These are phyloP conservation scores for Sternarchorhynchus goeldii DNA, from an alignment of 2,797 vertebrate species.

Conservation along the genomic window DNA sequence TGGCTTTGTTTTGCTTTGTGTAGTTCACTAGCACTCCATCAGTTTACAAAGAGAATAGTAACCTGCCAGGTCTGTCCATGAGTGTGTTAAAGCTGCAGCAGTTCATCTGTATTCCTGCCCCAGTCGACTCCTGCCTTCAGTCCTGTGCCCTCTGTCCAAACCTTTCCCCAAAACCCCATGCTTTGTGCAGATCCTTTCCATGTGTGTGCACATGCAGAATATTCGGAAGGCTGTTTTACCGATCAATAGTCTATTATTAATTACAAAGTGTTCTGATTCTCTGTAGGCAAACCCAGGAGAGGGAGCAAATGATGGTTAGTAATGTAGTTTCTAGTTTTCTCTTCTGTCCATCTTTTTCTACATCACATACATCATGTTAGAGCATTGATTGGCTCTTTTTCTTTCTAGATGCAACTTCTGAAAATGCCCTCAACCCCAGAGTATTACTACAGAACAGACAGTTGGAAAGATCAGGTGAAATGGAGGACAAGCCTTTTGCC, in stretches of 20 bases:
- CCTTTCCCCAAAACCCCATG: no score
- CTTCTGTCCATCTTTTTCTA: neutral
- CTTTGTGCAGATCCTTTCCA: no score
- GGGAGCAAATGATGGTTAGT: conserved; percentile 1
- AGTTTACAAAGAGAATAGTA: conserved; percentile 7
- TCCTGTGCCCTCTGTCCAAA: no score
- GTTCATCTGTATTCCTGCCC: neutral
- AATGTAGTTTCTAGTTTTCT: neutral
- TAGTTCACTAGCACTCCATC: conserved; percentile 13
- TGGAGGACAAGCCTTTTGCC: neutral
- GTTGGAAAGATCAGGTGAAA: conserved; percentile 42
- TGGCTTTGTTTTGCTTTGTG: neutral
- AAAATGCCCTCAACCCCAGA: neutral
- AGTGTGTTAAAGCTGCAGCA: neutral
- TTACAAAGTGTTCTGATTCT: neutral
- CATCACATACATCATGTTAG: neutral
- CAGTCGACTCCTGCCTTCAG: no score
- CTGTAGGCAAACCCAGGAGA: conserved; percentile 8
- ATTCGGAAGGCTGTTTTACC: no score
- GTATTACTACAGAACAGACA: conserved; percentile 34
- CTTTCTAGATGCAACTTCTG: conserved; percentile 3
- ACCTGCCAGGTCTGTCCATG: neutral
- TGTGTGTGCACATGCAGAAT: no score
- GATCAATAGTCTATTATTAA: no score
- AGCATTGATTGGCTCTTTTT: neutral